phyloP scores from a whole-genome alignment of 2,888 invertebrate genomes.

The Agrotis puta region DNA sequence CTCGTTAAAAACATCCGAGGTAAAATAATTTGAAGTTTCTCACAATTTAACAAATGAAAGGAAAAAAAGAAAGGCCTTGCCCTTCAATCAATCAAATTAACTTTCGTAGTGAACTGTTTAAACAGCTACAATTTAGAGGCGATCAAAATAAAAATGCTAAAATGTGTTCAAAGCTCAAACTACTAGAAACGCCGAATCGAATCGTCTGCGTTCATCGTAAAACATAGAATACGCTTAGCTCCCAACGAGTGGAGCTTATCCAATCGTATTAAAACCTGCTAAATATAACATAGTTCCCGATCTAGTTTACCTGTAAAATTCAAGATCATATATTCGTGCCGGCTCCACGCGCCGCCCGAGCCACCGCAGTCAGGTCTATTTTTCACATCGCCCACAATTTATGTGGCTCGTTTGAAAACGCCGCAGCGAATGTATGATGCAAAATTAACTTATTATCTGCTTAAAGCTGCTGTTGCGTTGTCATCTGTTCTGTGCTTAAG shows the following conservation, averaged over 20 bases:
- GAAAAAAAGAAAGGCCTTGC: background rate
- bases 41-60: conserved; percentile 16
- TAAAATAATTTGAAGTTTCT: conserved; percentile 5
- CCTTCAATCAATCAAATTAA: conserved; percentile 26
- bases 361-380: conserved; percentile 74
- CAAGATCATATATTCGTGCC: conserved; percentile 75
- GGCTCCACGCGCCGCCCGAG: conserved; percentile 55
- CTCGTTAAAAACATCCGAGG: conserved; percentile 24
- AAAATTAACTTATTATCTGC: conserved; percentile 83
- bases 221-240: conserved; percentile 54
- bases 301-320: conserved; percentile 72
- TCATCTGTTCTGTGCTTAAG: conserved; percentile 63
- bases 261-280: conserved; percentile 64
- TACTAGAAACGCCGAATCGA: conserved; percentile 24
- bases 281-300: conserved; percentile 61
- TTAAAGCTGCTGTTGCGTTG: conserved; percentile 68
- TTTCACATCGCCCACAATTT: conserved; percentile 82
- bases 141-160: conserved; percentile 51
- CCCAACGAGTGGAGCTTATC: conserved; percentile 42
- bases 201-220: conserved; percentile 49
- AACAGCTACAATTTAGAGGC: conserved; percentile 25
- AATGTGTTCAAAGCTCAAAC: conserved; percentile 19
- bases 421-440: conserved; percentile 77
- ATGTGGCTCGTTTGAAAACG: conserved; percentile 76
- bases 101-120: conserved; percentile 13